Base-by-base conservation (phyloP, 2,888 invertebrate genomes). In the Liposcelis brunnea region DNA sequence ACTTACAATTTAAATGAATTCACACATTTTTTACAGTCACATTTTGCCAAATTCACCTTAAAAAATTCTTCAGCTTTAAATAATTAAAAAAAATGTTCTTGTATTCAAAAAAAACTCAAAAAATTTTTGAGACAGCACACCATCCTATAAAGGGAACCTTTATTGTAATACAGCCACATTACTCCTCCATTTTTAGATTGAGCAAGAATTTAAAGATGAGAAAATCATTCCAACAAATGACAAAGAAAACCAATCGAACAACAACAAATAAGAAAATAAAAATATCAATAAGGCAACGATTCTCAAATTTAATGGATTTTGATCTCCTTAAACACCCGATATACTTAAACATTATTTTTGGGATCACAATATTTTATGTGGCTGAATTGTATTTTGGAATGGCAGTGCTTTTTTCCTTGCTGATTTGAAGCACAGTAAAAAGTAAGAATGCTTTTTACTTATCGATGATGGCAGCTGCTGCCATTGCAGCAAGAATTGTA, bases 331-430 rank as follows among this genome's bases (percentile, higher is more conserved):
- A 67, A 21, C 77, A 76, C 57, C 64, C 70, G 1, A 64, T 71
- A 2, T 80, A 80, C 55, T 61, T 77, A 50, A 78, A 77, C 55
- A 72, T 80, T 21, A 69, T 77, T 44, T 62, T 77, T 33, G 80
- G 80, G 34, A 68, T 78, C 47, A 74, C 76, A 1, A 56, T 79
- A 18, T 72, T 74, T 5, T 77, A 78, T 44, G 74, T 77, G 6
- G 75, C 78, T 1, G 72, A 76, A 42, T 71, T 77, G 46, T 75
- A 77, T 55, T 81, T 80, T 55, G 75, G 76, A 48, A 73, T 80
- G 68, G 62, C 80, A 32, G 77, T 70, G 52, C 80, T 80, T 72
- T 75, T 54, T 80, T 77, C 56, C 63, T 81, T 2, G 59, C 59
- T 10, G 55, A 58, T 2, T 52, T 60, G 11, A 56, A 58, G 12